Evolutionary conservation across 2,113 vertebrate genomes (phyloP).

Genomic region (Acrocephalus kingi): DNA sequence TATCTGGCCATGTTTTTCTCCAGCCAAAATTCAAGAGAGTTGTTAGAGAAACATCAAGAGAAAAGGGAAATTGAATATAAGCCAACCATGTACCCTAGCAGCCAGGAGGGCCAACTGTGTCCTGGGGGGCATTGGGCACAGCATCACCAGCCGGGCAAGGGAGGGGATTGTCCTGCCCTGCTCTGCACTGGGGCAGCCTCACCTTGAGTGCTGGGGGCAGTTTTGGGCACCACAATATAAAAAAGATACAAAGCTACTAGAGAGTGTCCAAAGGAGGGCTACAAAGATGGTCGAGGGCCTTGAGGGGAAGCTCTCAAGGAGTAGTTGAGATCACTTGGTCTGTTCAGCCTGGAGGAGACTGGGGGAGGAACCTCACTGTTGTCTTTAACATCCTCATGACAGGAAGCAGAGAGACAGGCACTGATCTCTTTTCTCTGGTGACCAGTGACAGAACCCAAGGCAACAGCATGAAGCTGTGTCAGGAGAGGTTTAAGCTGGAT

Average conservation of each 20-base stretch:
- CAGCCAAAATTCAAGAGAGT: background rate
- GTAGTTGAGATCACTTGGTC: background rate
- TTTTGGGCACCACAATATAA: background rate
- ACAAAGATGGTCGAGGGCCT: background rate
- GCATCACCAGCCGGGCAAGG: accelerated
- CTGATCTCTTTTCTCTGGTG: background rate
- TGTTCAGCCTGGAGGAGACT: background rate
- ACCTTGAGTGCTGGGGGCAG: background rate
- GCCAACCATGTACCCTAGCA: background rate
- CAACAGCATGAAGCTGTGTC: background rate
- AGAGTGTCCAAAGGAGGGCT: background rate
- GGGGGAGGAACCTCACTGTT: background rate
- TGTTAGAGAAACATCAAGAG: background rate
- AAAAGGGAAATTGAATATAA: background rate
- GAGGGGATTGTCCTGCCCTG: background rate
- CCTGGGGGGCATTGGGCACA: background rate
- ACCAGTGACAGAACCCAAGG: background rate
- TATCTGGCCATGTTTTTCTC: background rate
- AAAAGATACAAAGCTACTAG: background rate
- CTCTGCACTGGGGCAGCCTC: background rate
- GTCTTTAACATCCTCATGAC: background rate
- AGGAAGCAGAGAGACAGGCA: background rate
- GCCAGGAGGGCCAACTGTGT: background rate
- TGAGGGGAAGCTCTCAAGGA: background rate
- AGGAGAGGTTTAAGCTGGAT: background rate